These are phyloP conservation scores for Panopea generosa DNA, from an alignment of 2,888 invertebrate species.

Conservation along the genomic window DNA sequence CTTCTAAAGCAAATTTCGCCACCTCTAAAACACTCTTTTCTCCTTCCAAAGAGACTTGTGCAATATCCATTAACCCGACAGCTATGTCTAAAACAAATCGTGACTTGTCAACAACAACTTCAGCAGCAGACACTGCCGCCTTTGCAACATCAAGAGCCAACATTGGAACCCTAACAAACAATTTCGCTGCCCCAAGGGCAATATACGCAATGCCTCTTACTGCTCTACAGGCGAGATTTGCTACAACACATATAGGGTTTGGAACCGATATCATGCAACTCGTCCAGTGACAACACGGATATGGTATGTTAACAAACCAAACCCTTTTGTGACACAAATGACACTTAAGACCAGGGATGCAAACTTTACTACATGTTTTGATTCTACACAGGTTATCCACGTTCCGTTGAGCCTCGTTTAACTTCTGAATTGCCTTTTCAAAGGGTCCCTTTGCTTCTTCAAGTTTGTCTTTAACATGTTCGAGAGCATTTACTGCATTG, in stretches of 20 bases:
- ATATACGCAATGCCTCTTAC: slow-evolving; percentile 46
- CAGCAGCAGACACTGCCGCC: slow-evolving; percentile 40
- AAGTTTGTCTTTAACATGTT: slow-evolving; percentile 47
- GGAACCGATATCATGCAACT: slow-evolving; percentile 54
- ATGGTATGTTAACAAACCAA: slow-evolving; percentile 32
- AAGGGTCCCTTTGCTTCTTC: slow-evolving; percentile 59
- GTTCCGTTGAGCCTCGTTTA: slow-evolving; percentile 47
- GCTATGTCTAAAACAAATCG: slow-evolving; percentile 46
- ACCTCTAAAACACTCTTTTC: slow-evolving; percentile 26
- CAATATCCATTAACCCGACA: slow-evolving; percentile 35
- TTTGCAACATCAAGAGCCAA: slow-evolving; percentile 57
- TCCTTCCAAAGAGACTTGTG: slow-evolving; percentile 37
- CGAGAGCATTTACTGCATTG: slow-evolving; percentile 39
- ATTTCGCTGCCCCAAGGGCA: slow-evolving; percentile 53
- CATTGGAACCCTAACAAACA: slow-evolving; percentile 48
- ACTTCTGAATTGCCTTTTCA: slow-evolving; percentile 39
- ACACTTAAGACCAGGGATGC: slow-evolving; percentile 54
- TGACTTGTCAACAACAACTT: slow-evolving; percentile 55
- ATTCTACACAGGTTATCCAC: slow-evolving; percentile 62
- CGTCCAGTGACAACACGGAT: slow-evolving; percentile 45
- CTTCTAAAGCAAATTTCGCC: slow-evolving; percentile 39
- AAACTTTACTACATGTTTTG: slow-evolving; percentile 39
- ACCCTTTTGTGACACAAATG: slow-evolving; percentile 25
- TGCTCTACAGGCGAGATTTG: slow-evolving; percentile 41
- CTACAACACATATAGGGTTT: slow-evolving; percentile 41